phyloP scores from a whole-genome alignment of 2,797 vertebrate genomes.

The Mionectes olivaceus region DNA sequence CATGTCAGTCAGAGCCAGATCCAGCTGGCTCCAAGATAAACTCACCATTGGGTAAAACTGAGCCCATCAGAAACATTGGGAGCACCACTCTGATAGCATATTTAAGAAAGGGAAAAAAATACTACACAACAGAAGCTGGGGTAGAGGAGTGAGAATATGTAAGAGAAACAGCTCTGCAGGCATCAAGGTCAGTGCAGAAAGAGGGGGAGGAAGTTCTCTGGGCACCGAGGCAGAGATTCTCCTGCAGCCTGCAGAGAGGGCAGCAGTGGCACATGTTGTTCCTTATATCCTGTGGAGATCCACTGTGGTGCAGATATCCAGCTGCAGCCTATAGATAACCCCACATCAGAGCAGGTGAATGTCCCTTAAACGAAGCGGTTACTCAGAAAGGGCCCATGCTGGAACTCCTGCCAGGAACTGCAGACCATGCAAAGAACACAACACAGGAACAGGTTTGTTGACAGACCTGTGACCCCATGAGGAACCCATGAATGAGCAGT shows the following conservation, averaged over 20 bases:
- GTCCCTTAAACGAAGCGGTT: neutral
- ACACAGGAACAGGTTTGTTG: neutral
- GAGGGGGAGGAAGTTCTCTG: neutral
- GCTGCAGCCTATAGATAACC: neutral
- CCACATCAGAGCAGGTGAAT: fast-evolving
- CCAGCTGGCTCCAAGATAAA: neutral
- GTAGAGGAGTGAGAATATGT: neutral
- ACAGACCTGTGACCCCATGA: neutral
- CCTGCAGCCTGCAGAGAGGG: neutral
- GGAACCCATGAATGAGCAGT: neutral
- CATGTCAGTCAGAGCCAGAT: neutral
- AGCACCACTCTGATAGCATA: neutral
- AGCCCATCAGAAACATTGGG: fast-evolving
- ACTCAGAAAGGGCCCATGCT: fast-evolving
- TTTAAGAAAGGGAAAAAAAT: neutral
- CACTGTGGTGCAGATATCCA: neutral
- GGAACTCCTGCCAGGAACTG: neutral
- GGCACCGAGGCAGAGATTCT: neutral
- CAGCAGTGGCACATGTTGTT: neutral
- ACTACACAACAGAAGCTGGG: neutral
- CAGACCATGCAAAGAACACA: neutral
- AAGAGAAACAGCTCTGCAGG: neutral
- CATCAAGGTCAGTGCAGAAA: neutral
- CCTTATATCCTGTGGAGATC: neutral
- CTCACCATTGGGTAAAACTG: neutral